A percentile compares a stretch with the other conserved stretches of the same genome.
Evolutionary conservation across 2,113 vertebrate genomes (phyloP).

Genomic region (Anarrhichthys ocellatus): DNA sequence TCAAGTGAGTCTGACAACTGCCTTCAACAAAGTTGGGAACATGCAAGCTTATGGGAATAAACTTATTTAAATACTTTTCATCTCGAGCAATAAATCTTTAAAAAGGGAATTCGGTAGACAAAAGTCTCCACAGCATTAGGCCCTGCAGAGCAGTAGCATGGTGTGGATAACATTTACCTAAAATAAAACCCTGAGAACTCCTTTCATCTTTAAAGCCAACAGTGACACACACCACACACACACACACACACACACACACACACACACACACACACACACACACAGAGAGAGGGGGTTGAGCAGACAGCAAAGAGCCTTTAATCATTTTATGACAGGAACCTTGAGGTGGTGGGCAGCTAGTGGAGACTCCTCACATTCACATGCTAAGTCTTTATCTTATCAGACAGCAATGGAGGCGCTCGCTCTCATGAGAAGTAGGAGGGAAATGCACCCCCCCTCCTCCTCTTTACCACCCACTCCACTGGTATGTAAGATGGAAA

Average conservation of each 20-base stretch:
- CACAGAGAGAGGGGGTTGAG: constrained; percentile 30
- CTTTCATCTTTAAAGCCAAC: constrained; percentile 27
- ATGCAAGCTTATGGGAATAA: neutral
- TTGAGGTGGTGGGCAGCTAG: constrained; percentile 69
- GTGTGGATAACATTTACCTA: constrained; percentile 21
- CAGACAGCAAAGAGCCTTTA: constrained; percentile 71
- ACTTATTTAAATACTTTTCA: neutral
- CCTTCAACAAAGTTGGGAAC: neutral
- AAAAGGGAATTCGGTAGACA: neutral
- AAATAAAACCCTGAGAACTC: constrained; percentile 49
- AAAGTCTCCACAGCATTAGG: constrained; percentile 29
- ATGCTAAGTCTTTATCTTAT: constrained; percentile 80
- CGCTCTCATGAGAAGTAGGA: constrained; percentile 47
- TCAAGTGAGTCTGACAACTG: neutral
- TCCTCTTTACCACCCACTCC: neutral
- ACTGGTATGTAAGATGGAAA: constrained; percentile 30
- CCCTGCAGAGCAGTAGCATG: neutral
- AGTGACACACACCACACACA: constrained; percentile 38
- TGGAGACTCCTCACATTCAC: constrained; percentile 75
- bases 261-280: constrained; percentile 7
- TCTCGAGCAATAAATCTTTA: neutral
- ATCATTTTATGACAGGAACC: constrained; percentile 86
- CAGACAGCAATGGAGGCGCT: constrained; percentile 57
- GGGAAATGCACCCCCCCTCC: constrained; percentile 13
- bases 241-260: constrained; percentile 13